phyloP scores from a whole-genome alignment of 2,113 vertebrate genomes.

The Bubalus kerabau region DNA sequence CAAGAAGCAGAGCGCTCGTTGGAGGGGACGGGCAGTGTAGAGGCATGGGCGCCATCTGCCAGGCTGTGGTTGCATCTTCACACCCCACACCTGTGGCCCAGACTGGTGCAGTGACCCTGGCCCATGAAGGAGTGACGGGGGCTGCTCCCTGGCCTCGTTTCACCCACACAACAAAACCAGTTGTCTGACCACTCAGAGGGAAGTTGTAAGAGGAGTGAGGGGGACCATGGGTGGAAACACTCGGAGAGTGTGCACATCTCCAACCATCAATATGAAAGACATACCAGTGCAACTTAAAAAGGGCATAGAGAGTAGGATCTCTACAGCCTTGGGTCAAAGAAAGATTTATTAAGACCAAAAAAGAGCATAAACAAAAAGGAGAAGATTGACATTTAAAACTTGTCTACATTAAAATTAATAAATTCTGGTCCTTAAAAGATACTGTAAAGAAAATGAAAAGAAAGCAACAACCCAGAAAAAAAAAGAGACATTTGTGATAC shows the following conservation, averaged over 20 bases:
- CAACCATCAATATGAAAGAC: not conserved
- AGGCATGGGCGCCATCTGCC: not conserved
- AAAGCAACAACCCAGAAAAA: not conserved
- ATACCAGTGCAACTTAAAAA: not conserved
- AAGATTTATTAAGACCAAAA: not conserved
- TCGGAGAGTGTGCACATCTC: not conserved
- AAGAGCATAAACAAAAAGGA: not conserved
- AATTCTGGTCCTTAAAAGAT: not conserved
- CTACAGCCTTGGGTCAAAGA: not conserved
- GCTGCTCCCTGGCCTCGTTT: not conserved
- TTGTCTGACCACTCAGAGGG: not conserved
- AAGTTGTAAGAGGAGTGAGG: not conserved
- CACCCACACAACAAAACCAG: too few species aligned
- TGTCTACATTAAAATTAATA: not conserved
- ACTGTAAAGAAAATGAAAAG: not conserved
- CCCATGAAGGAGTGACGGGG: not conserved
- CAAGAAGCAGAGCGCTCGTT: rapidly evolving
- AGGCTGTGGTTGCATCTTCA: too few species aligned
- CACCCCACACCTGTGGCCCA: rapidly evolving
- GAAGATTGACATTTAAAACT: not conserved
- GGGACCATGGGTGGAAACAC: not conserved
- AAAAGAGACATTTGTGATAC: not conserved
- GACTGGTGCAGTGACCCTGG: not conserved
- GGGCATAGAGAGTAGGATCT: not conserved
- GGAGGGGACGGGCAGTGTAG: not conserved